These are phyloP conservation scores for Mycalesis mineus DNA, from an alignment of 2,888 invertebrate genomes.

Conservation along the genomic window DNA sequence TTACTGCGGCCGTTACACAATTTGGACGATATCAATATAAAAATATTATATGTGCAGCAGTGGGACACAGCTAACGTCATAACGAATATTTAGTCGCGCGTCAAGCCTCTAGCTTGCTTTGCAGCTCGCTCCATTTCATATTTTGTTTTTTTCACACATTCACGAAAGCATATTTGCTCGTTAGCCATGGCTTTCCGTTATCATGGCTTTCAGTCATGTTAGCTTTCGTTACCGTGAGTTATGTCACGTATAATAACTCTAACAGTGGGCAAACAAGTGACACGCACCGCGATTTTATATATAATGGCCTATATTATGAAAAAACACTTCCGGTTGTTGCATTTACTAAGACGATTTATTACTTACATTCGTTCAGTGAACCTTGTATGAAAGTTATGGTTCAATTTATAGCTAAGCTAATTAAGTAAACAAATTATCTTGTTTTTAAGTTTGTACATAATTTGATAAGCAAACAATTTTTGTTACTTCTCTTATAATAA, in stretches of 20 bases:
- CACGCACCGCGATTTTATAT: background rate
- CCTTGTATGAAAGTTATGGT: too few relatives aligned
- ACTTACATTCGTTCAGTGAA: too few relatives aligned
- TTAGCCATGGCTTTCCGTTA: conserved; percentile 13
- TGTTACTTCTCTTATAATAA: too few relatives aligned
- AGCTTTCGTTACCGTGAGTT: background rate
- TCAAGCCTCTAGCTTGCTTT: background rate
- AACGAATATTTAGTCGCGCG: background rate
- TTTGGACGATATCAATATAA: too few relatives aligned
- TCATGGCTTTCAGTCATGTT: conserved; percentile 14
- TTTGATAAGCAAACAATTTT: too few relatives aligned
- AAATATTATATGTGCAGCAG: too few relatives aligned
- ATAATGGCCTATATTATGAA: background rate
- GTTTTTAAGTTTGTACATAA: too few relatives aligned
- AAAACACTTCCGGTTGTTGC: background rate
- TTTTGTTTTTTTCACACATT: conserved; percentile 20
- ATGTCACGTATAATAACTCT: conserved; percentile 1
- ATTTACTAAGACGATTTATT: background rate
- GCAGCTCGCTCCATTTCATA: background rate
- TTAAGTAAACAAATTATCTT: too few relatives aligned
- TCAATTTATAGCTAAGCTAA: too few relatives aligned
- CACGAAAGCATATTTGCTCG: conserved; percentile 4
- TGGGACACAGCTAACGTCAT: too few relatives aligned
- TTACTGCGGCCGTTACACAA: too few relatives aligned
- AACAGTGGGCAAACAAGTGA: background rate